Conservation (phyloP, 2,113 vertebrate genomes). For the Raja brachyura region DNA sequence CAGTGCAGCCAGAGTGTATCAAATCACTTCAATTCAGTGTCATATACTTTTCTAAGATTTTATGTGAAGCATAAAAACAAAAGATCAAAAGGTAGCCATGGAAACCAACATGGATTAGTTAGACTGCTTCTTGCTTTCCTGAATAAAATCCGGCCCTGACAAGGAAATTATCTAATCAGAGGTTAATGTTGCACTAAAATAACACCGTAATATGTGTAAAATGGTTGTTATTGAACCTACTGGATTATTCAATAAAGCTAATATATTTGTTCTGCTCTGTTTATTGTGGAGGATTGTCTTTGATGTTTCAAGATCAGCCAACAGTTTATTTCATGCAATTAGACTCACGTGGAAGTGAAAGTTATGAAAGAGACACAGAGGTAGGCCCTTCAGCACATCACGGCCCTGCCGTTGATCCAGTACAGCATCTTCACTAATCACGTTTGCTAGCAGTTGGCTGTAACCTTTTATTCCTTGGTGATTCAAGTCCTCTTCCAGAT, state of each 20-base stretch:
- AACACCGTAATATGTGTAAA: neutral
- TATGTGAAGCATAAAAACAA: neutral
- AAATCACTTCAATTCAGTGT: no score
- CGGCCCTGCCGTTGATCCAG: no score
- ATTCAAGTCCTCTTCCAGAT: no score
- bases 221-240: neutral
- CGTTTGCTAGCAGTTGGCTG: no score
- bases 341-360: neutral
- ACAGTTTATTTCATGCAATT: neutral
- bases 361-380: no score
- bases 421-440: no score
- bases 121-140: neutral
- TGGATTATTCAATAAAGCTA: no score
- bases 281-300: neutral
- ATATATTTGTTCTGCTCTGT: neutral
- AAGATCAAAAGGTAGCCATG: neutral
- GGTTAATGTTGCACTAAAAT: neutral
- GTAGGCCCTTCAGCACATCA: no score
- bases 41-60: no score
- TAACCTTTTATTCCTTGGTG: no score
- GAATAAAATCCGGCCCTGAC: neutral
- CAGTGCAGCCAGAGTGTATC: no score
- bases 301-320: neutral
- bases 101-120: neutral
- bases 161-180: neutral